Evolutionary conservation across 2,888 invertebrate genomes (phyloP).

Genomic region (Atherix ibis): DNA sequence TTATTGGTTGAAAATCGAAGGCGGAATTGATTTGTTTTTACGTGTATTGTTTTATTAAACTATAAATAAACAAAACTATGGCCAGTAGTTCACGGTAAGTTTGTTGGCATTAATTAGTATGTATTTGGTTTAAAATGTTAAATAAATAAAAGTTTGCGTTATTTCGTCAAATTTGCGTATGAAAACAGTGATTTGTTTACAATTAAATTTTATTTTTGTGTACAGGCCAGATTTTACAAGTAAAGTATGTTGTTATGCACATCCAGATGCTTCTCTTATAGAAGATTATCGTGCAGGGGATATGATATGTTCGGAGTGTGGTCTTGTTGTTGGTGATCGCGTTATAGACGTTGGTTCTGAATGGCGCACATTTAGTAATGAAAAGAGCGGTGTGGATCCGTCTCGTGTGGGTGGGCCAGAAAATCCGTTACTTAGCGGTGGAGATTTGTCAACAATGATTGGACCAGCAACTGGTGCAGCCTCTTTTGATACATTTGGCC

Average conservation of each 20-base stretch:
- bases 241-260: conserved; percentile 78
- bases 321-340: conserved; percentile 98
- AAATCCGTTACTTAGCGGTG: conserved; percentile 88
- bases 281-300: conserved; percentile 99
- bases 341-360: conserved; percentile 99
- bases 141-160: too few species aligned
- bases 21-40: too few species aligned
- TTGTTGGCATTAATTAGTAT: too few species aligned
- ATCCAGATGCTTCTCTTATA: conserved; percentile 90
- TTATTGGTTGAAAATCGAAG: too few species aligned
- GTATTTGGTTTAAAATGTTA: too few species aligned
- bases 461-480: conserved; percentile 61
- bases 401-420: conserved; percentile 99
- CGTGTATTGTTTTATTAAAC: too few species aligned
- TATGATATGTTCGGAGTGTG: conserved; percentile 98
- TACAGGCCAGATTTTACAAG: conserved; percentile 50
- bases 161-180: too few species aligned
- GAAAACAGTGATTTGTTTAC: too few species aligned
- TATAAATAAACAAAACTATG: too few species aligned
- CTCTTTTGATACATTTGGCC: conserved; percentile 76
- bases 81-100: too few species aligned
- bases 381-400: conserved; percentile 91
- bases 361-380: conserved; percentile 99
- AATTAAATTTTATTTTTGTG: too few species aligned
- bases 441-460: conserved; percentile 94